Percentiles rank a stretch among this genome's conserved stretches.
Evolutionary conservation across 2,797 vertebrate species (phyloP).

Genomic region (Zalophus californianus): DNA sequence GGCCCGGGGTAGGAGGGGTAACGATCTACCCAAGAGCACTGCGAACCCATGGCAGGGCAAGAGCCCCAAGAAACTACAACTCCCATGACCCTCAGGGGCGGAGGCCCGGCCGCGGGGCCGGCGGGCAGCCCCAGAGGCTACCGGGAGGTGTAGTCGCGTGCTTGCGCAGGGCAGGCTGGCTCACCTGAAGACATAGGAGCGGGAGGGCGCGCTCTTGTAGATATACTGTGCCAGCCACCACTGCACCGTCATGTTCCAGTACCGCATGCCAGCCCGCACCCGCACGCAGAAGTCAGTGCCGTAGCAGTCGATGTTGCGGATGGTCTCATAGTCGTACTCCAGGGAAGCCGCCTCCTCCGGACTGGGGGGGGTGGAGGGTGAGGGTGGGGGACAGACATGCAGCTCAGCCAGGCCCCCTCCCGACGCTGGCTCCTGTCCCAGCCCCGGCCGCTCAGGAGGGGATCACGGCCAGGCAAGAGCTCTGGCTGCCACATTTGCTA

Average conservation of each 20-base stretch:
- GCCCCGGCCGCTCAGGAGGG: constrained; percentile 60
- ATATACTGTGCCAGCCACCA: constrained; percentile 97
- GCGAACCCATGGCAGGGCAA: background rate
- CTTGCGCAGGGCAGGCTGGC: background rate
- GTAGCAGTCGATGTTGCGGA: constrained; percentile 96
- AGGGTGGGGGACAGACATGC: constrained; percentile 75
- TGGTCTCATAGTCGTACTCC: constrained; percentile 93
- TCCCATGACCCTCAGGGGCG: background rate
- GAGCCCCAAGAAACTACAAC: background rate
- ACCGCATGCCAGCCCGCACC: constrained; percentile 96
- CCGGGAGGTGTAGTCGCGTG: background rate
- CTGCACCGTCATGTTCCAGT: constrained; percentile 98
- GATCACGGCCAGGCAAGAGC: background rate
- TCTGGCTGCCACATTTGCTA: background rate
- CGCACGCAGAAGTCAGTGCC: constrained; percentile 95
- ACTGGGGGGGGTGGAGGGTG: constrained; percentile 71
- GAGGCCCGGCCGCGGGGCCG: no score
- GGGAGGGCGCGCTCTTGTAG: constrained; percentile 93
- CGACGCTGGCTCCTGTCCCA: constrained; percentile 53
- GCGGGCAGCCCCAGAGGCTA: rapidly evolving
- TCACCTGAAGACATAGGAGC: constrained; percentile 92
- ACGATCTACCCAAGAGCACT: background rate
- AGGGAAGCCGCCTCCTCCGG: constrained; percentile 64
- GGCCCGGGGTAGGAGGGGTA: background rate
- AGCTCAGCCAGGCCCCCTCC: constrained; percentile 71